Base-by-base conservation (phyloP, 2,113 vertebrate species). In the Paedocypris sp. region DNA sequence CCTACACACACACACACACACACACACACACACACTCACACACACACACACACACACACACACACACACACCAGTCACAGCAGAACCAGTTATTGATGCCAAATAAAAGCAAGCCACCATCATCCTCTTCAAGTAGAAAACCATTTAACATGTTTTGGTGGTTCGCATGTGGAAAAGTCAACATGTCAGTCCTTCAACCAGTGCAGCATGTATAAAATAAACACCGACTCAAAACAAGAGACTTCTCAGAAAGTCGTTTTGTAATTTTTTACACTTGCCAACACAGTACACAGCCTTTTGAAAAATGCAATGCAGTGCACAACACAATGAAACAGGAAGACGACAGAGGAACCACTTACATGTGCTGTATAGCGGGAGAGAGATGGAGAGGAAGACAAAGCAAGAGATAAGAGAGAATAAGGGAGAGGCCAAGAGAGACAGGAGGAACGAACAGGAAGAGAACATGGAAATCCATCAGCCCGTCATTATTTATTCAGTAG, bases 401-500 rank as follows among this genome's bases (percentile, higher is more conserved):
- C 16, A 4, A 33, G 12, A 51, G 60, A 42, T 28, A 33, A 64
- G 54, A 64, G 48, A 29, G 49, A 60, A 50, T 62, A 47, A 43
- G 46, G 16, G 51, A 52, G 41, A 56, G 28, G n/a, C 39, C 35
- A 19, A 39, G 57, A 32, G 48, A 58, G 52, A 41, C 60, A 68
- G 52, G 48, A 28, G 23, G 31, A 47, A 43, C 1, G 32, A 53
- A 48, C 46, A 47, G 48, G 28, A 39, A 33, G 49, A 67, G 60
- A 64, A 56, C 64, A 67, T 66, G 54, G 56, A 65, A 67, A 70
- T 48, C 64, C 53, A 67, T 70, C 67, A 73, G 59, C 38, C 48
- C 49, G 48, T 53, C 64, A 70, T 73, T 67, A 70, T 73, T 73
- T 73, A 73, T 73, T 73, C 54, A 73, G 60, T 53, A 59, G 20